Evolutionary conservation across 1,140 invertebrate genomes (phyloP).

Genomic region (Zaprionus davidi): DNA sequence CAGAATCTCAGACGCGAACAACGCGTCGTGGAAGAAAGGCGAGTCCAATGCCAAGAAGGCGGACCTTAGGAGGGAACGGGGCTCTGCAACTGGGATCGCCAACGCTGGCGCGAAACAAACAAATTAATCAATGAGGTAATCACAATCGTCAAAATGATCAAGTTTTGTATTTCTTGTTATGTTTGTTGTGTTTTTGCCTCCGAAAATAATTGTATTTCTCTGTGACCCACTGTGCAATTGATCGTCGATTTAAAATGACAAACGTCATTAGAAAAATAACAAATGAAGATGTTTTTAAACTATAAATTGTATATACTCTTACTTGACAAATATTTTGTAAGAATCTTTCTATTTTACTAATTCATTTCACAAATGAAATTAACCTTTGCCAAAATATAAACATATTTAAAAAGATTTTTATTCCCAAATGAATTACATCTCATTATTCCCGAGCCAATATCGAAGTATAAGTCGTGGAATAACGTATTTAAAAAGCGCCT

Average conservation of each 20-base stretch:
- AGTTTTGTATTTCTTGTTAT: conserved; percentile 29
- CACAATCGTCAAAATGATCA: conserved; percentile 40
- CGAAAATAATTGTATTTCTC: not conserved
- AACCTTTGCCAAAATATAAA: no score
- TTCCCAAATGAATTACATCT: no score
- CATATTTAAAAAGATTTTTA: no score
- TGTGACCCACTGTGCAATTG: conserved; percentile 39
- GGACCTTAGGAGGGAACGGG: conserved; percentile 2
- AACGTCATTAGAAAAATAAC: not conserved
- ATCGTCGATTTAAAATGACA: conserved; percentile 41
- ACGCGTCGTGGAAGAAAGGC: not conserved
- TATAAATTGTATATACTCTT: conserved; percentile 17
- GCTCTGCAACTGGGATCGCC: conserved; percentile 27
- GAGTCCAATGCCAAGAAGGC: conserved; percentile 11
- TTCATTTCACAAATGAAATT: no score
- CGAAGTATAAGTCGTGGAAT: not conserved
- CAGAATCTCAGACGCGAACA: not conserved
- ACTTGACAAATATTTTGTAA: not conserved
- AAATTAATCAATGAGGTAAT: conserved; percentile 75
- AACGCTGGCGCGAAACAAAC: conserved; percentile 20
- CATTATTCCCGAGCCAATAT: no score
- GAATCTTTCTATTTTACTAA: no score
- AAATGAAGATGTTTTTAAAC: not conserved
- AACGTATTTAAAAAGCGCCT: not conserved
- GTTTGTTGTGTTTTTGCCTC: conserved; percentile 23